Conservation (phyloP, 2,113 vertebrate genomes). For the Axis porcinus region DNA sequence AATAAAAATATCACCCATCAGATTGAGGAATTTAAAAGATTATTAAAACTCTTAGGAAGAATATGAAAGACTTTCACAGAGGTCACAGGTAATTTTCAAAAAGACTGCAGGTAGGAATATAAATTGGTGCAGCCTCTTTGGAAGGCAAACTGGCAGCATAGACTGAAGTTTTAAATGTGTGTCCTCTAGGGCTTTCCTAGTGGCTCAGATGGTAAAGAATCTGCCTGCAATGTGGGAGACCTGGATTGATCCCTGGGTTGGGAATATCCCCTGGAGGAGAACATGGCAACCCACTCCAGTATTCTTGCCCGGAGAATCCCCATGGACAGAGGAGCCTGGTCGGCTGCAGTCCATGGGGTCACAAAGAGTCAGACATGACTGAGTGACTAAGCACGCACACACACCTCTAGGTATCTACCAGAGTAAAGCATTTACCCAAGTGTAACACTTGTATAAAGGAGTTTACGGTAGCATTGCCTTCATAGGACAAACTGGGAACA, state of each 20-base stretch:
- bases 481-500: background rate
- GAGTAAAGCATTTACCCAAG: background rate
- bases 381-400: background rate
- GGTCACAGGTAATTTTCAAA: background rate
- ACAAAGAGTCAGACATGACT: background rate
- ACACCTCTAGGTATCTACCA: background rate
- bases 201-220: background rate
- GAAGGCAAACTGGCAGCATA: background rate
- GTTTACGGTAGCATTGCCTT: background rate
- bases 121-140: background rate
- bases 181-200: background rate
- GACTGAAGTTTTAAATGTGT: background rate
- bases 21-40: background rate
- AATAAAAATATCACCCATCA: background rate
- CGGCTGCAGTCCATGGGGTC: background rate
- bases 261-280: background rate
- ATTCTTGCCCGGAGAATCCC: background rate
- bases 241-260: background rate
- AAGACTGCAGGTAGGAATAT: background rate
- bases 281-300: background rate
- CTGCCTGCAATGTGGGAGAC: background rate
- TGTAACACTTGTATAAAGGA: background rate
- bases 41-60: background rate
- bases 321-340: background rate
- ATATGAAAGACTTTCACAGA: background rate